Conservation (phyloP, 2,113 vertebrate genomes). For the Cryptotis parvus region DNA sequence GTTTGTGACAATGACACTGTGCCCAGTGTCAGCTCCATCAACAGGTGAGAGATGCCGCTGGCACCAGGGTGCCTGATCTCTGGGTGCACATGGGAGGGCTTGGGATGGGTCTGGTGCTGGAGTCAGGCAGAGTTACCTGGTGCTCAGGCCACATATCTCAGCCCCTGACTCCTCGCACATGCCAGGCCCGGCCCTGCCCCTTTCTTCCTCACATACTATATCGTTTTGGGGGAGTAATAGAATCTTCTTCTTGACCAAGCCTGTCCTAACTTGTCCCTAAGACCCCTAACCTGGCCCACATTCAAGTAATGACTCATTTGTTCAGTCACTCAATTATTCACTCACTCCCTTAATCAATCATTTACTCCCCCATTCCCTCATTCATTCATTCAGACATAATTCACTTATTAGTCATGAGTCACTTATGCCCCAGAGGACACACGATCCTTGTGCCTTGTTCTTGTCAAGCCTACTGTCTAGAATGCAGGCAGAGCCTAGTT, state of each 20-base stretch:
- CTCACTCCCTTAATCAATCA: not conserved
- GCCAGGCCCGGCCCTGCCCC: no score
- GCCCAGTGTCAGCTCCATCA: constrained; percentile 95
- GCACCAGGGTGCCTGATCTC: not conserved
- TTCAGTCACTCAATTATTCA: not conserved
- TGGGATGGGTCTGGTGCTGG: not conserved
- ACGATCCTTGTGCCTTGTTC: not conserved
- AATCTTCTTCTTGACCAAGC: not conserved
- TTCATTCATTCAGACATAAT: not conserved
- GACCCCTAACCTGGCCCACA: not conserved
- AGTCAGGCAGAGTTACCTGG: not conserved
- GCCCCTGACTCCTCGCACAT: not conserved
- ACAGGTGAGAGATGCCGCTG: constrained; percentile 86
- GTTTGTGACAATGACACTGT: constrained; percentile 94
- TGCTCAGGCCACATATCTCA: not conserved
- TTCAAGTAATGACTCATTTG: not conserved
- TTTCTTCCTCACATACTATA: not conserved
- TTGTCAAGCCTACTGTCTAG: not conserved
- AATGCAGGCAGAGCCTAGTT: not conserved
- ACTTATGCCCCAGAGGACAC: not conserved
- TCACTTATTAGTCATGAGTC: not conserved
- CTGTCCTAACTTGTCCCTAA: not conserved
- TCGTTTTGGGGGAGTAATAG: not conserved
- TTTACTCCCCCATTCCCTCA: not conserved
- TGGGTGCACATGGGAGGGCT: not conserved